Base-by-base conservation (phyloP, 2,888 invertebrate species). In the Euphydryas editha region DNA sequence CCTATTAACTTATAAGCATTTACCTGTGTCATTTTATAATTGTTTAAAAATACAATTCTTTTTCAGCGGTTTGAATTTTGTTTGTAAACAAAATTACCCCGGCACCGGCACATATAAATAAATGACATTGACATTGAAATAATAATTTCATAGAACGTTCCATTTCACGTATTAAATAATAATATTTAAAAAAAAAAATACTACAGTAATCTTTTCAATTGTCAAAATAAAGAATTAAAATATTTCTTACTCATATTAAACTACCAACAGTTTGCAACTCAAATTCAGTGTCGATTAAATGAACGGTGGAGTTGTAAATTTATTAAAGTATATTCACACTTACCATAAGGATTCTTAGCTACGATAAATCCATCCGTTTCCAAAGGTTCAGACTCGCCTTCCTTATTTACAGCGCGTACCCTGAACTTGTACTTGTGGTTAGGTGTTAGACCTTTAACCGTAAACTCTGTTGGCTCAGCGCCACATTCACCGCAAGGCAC, bases 361-460 rank as follows among this genome's bases (percentile, higher is more conserved):
- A 96, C 80, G 75, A 99, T 98, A 56, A 97, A 94, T 72, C 97
- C 97, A 56, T 96, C 96, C 15, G 98, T 97, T 85, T 98, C 98
- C 72, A 99, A 93, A 49, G 99, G 98, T 73, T 99, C 99, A 1
- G 99, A 98, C 89, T 98, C 98, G 54, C 99, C 99, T 90, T 99
- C 98, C 83, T 98, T 98, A 87, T 99, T 99, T 63, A 98, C 96
- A 39, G 99, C 99, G 74, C 97, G 97, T 0, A 99, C 99, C 73
- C 99, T 95, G 93, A 99, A 99, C 92, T 98, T 98, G 93, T 99
- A 99, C 85, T 98, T 98, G 93, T 99, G 97, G 89, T 99, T 97
- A 46, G 98, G 96, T 13, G 97, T 98, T 72, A 99, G 93, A 62
- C 97, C 97, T 87, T 97, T 95, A 82, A 99, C 97, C 69, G 96